Percentiles rank a stretch among this genome's conserved stretches.
Evolutionary conservation across 2,113 vertebrate species (phyloP).

Genomic region (Phalacrocorax brasilianus): DNA sequence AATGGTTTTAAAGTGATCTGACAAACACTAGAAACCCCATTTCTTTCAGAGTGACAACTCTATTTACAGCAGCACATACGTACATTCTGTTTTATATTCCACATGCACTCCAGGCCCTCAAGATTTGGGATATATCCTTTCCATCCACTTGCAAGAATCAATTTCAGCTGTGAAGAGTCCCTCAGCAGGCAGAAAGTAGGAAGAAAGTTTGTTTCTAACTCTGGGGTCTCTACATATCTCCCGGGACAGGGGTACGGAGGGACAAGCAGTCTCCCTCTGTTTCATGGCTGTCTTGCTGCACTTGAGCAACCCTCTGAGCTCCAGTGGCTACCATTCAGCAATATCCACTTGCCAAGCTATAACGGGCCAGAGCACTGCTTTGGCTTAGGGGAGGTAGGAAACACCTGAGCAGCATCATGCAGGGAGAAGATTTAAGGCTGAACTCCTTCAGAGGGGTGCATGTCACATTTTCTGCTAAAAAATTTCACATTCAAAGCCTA

Average conservation of each 20-base stretch:
- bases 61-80: constrained; percentile 25
- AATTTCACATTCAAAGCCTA: background rate
- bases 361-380: background rate
- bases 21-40: constrained; percentile 42
- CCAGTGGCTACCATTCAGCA: background rate
- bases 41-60: constrained; percentile 51
- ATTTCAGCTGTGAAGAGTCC: background rate
- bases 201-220: background rate
- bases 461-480: background rate
- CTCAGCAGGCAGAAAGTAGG: background rate
- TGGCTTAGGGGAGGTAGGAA: background rate
- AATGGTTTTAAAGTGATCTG: constrained; percentile 60
- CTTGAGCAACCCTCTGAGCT: background rate
- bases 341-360: background rate
- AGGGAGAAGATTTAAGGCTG: background rate
- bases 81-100: background rate
- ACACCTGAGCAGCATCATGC: background rate
- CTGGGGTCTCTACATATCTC: background rate
- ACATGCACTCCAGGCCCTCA: background rate
- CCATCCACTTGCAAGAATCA: background rate
- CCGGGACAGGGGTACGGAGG: background rate
- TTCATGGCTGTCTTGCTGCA: background rate
- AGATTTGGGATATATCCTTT: constrained; percentile 19
- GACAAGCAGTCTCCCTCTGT: accelerated
- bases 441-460: background rate